phyloP scores from a whole-genome alignment of 2,797 vertebrate genomes.

The Coracias cyanogaster region DNA sequence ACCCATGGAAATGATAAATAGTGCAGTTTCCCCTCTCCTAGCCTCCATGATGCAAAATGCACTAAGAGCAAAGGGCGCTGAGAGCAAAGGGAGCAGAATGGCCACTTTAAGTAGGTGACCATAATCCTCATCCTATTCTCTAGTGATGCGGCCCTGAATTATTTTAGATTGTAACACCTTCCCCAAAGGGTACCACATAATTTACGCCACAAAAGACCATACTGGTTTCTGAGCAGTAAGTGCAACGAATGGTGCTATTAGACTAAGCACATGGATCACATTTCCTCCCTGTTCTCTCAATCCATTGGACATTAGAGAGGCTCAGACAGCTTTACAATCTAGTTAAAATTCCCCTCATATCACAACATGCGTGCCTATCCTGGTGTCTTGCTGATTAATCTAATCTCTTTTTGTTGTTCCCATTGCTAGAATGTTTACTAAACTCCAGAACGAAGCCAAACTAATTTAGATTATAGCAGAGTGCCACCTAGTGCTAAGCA shows the following conservation, averaged over 20 bases:
- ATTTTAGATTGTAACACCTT: not conserved
- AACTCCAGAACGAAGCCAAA: not conserved
- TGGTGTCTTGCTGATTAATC: not conserved
- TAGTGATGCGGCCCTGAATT: not conserved
- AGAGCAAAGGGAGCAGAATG: not conserved
- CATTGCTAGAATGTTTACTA: not conserved
- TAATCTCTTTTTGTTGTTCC: not conserved
- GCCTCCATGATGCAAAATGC: not conserved
- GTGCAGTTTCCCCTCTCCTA: not conserved
- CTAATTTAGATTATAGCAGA: constrained; percentile 65
- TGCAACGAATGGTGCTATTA: rapidly evolving
- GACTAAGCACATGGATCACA: not conserved
- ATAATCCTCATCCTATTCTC: not conserved
- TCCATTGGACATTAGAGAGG: not conserved
- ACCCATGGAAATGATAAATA: not conserved
- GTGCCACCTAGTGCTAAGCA: constrained; percentile 73
- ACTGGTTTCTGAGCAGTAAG: not conserved
- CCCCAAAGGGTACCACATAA: not conserved
- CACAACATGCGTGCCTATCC: not conserved
- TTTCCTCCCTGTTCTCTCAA: not conserved
- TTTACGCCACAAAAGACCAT: not conserved
- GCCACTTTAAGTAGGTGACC: not conserved
- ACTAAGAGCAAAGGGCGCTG: not conserved
- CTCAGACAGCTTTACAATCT: not conserved
- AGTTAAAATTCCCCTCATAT: not conserved